Evolutionary conservation across 2,797 vertebrate species (phyloP).

Genomic region (Microctenopoma steveboyesi): DNA sequence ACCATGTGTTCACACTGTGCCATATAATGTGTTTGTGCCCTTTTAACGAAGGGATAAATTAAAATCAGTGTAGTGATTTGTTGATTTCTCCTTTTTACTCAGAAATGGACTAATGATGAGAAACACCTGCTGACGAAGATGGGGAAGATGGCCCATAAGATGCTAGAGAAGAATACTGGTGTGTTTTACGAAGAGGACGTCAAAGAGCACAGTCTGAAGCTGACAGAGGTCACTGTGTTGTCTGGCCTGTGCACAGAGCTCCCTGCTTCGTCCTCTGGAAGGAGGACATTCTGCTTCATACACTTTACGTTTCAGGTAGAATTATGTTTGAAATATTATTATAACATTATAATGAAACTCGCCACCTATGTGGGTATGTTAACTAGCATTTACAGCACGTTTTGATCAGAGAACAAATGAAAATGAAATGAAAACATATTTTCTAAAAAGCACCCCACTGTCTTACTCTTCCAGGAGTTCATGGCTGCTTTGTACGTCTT

Average conservation of each 20-base stretch:
- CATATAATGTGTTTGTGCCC: neutral
- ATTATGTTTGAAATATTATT: neutral
- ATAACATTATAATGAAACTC: too few relatives aligned
- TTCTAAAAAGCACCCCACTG: neutral
- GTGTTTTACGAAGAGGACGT: constrained; percentile 72
- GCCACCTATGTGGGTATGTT: too few relatives aligned
- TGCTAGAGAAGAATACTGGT: constrained; percentile 57
- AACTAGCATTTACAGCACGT: neutral
- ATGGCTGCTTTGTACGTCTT: constrained; percentile 81
- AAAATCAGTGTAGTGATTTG: neutral
- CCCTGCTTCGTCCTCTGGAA: neutral
- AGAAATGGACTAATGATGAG: constrained; percentile 70
- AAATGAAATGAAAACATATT: neutral
- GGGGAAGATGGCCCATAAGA: constrained; percentile 75
- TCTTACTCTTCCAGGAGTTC: constrained; percentile 71
- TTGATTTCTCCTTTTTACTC: neutral
- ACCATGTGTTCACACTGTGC: neutral
- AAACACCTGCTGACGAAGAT: constrained; percentile 48
- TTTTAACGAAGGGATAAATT: neutral
- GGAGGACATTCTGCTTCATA: constrained; percentile 69
- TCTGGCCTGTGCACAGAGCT: constrained; percentile 78
- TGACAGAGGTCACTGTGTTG: constrained; percentile 54
- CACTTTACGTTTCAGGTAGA: constrained; percentile 77
- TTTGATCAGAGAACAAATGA: neutral
- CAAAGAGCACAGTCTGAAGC: constrained; percentile 29